Base-by-base conservation (phyloP, 2,113 vertebrate genomes). In the Pseudopodoces humilis region DNA sequence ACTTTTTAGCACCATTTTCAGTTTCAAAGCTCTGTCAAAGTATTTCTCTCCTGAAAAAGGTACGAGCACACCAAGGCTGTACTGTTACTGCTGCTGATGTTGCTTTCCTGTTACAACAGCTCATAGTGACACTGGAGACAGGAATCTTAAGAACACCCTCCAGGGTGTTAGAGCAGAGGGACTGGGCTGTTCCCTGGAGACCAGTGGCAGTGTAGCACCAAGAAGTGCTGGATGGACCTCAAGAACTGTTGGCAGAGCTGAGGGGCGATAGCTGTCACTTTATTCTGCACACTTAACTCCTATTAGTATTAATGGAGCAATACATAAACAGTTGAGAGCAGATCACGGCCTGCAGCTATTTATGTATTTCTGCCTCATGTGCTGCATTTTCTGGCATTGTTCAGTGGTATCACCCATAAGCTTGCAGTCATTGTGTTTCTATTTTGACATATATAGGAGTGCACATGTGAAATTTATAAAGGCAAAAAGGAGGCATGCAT, bases 201-300 rank as follows among this genome's bases (percentile, higher is more conserved):
- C 50, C 21, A 1, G 27, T 9, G 21, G 28, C 23, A 75, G 44
- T 23, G 41, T 2, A 77, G 78, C 39, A 47, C 7, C 7, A 52
- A 60, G 78, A 47, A 83, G 39, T 13, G 56, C 31, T 71, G 89
- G 76, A 41, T 86, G 95, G 93, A 84, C 86, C 76, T 88, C 62
- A 20, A 68, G 85, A 88, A 88, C 72, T 79, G 60, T 46, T 93
- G 88, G 47, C 93, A 94, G 83, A 93, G 79, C 92, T 90, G 88
- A 94, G 90, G 93, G 79, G 67, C 0, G 1, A 75, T 92, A 93
- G 92, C 86, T 90, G 93, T 92, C 96, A 93, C 90, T 96, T 95
- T 65, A 92, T 96, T 94, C 95, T 96, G 93, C 65, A 10, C 93
- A 95, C 93, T 97, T 97, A 96, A 96, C 96, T 96, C 95, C 92